These are phyloP conservation scores for Tetheella fluctuosa DNA, from an alignment of 2,888 invertebrate genomes.

Conservation along the genomic window DNA sequence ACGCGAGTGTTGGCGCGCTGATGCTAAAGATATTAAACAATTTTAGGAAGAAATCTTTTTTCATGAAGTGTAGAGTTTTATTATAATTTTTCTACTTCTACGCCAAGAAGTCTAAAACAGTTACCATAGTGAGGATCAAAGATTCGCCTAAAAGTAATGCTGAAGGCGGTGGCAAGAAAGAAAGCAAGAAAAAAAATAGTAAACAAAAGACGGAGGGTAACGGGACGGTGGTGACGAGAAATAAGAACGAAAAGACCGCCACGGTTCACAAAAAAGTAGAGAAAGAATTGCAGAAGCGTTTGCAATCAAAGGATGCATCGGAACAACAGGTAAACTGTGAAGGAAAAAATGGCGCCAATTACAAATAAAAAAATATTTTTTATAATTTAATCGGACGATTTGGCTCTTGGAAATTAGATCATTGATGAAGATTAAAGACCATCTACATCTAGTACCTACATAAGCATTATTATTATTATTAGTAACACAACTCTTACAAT, in stretches of 20 bases:
- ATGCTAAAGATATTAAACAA: background rate
- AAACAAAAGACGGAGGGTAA: constrained; percentile 83
- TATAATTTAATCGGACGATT: too few species aligned
- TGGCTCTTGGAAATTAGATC: too few species aligned
- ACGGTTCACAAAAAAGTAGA: constrained; percentile 61
- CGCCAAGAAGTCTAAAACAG: constrained; percentile 59
- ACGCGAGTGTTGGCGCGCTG: background rate
- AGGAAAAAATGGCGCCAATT: constrained; percentile 10
- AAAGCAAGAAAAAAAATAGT: constrained; percentile 85
- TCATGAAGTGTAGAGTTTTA: background rate
- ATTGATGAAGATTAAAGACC: too few species aligned
- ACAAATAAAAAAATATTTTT: background rate
- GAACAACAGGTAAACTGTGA: constrained; percentile 58
- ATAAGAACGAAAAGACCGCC: constrained; percentile 65
- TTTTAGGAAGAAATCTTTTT: background rate
- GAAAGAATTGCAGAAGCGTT: constrained; percentile 62
- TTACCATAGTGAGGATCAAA: constrained; percentile 88
- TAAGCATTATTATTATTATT: background rate
- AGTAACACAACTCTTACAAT: constrained; percentile 9
- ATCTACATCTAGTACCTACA: too few species aligned
- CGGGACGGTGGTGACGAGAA: constrained; percentile 79
- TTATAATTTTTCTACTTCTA: constrained; percentile 19
- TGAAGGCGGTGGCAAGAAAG: constrained; percentile 84
- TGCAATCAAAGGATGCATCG: constrained; percentile 58
- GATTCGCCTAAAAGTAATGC: constrained; percentile 85